Conservation (phyloP, 2,888 invertebrate genomes). For the Meteorus cinctellus region DNA sequence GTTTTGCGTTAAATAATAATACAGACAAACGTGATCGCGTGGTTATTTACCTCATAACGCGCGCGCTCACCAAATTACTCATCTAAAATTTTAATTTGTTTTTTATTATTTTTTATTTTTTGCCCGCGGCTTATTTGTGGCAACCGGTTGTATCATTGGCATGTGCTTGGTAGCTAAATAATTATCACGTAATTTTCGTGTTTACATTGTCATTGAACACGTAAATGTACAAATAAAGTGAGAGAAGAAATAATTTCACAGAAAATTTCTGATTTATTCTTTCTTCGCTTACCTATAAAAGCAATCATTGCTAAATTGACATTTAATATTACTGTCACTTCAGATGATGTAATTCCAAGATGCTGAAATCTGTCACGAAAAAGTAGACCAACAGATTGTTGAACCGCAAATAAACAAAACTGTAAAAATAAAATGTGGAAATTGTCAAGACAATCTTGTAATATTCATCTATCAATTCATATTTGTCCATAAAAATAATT, state of each 20-base stretch:
- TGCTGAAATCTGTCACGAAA: conserved; percentile 79
- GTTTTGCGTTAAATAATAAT: conserved; percentile 5
- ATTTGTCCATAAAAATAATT: background rate
- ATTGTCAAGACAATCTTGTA: conserved; percentile 5
- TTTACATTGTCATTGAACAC: conserved; percentile 11
- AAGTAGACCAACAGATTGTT: conserved; percentile 83
- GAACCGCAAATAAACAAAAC: conserved; percentile 80
- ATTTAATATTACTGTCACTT: conserved; percentile 83
- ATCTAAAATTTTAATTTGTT: background rate
- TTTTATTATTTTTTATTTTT: background rate
- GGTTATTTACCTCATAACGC: conserved; percentile 2
- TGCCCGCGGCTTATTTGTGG: background rate
- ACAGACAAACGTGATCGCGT: conserved; percentile 17
- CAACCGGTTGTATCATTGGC: conserved; percentile 10
- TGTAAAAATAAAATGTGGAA: conserved; percentile 63
- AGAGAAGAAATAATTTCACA: background rate
- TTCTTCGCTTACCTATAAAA: conserved; percentile 78
- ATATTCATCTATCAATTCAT: conserved; percentile 24
- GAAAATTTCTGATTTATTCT: background rate
- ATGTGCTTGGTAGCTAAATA: conserved; percentile 14
- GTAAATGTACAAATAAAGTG: too few species aligned
- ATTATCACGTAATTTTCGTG: conserved; percentile 9
- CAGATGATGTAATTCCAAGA: conserved; percentile 79
- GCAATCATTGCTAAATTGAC: conserved; percentile 82
- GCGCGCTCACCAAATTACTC: background rate